Conservation (phyloP, 2,888 invertebrate genomes). For the Acanthosepion pharaonis region DNA sequence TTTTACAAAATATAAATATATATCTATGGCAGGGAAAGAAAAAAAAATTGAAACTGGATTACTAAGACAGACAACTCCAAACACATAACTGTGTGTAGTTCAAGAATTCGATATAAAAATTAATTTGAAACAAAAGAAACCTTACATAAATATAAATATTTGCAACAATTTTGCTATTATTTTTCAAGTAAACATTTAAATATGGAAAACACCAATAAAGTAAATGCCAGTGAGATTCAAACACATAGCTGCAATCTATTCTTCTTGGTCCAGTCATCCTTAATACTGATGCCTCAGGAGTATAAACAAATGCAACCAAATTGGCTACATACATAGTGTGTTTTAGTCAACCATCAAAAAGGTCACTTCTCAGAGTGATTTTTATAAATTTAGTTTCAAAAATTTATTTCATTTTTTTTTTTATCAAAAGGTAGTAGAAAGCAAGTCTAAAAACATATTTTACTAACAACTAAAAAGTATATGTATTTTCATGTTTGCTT, state of each 20-base stretch:
- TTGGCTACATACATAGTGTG: not conserved
- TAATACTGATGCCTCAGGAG: not conserved
- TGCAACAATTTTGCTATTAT: not conserved
- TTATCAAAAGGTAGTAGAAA: not conserved
- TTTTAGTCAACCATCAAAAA: not conserved
- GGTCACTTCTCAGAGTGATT: not conserved
- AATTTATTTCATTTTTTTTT: not conserved
- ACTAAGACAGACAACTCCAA: not conserved
- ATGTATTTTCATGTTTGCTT: not conserved
- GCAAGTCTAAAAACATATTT: not conserved
- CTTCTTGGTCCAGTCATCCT: not conserved
- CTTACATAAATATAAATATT: not conserved
- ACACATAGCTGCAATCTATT: not conserved
- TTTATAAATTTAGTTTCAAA: not conserved
- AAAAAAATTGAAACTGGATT: not conserved
- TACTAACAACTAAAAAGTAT: not conserved
- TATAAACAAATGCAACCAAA: not conserved
- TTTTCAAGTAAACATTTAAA: too few species aligned
- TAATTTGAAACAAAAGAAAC: not conserved
- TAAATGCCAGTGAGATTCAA: not conserved
- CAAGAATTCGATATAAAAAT: not conserved
- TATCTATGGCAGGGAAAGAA: not conserved
- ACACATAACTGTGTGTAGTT: constrained; percentile 22
- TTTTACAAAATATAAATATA: not conserved
- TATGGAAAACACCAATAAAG: not conserved